These are phyloP conservation scores for Eremobia ochroleuca DNA, from an alignment of 2,888 invertebrate genomes.

Conservation along the genomic window DNA sequence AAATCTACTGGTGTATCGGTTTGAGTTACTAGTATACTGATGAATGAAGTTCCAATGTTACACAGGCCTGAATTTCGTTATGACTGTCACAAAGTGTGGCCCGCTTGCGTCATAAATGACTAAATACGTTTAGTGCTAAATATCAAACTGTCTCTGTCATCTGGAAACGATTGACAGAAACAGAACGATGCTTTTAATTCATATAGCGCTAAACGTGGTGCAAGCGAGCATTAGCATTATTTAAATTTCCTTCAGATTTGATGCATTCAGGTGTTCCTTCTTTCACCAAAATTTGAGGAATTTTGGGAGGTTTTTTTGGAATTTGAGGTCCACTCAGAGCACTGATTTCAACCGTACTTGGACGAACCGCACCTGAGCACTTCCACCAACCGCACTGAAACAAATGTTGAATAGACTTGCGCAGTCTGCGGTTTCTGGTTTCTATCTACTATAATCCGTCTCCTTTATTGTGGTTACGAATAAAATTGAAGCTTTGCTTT, in stretches of 20 bases:
- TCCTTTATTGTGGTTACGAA: neutral
- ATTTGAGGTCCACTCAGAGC: too few relatives aligned
- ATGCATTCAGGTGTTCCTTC: neutral
- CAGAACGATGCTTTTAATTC: neutral
- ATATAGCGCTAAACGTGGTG: too few relatives aligned
- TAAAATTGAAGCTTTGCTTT: neutral
- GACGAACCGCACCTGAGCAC: too few relatives aligned
- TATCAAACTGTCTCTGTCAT: neutral
- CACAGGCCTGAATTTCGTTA: neutral
- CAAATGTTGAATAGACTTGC: neutral
- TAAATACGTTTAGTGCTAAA: neutral
- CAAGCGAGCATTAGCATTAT: neutral
- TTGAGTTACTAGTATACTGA: neutral
- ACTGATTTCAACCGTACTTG: too few relatives aligned
- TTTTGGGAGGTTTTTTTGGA: too few relatives aligned
- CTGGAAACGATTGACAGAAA: neutral
- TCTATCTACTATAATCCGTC: neutral
- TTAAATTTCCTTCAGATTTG: neutral
- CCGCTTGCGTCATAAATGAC: neutral
- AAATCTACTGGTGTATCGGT: neutral
- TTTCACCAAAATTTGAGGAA: too few relatives aligned
- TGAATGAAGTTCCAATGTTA: neutral
- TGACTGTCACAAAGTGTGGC: too few relatives aligned
- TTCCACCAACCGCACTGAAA: too few relatives aligned
- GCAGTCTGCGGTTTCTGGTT: neutral